Base-by-base conservation (phyloP, 2,888 invertebrate genomes). In the Melanargia galathea region DNA sequence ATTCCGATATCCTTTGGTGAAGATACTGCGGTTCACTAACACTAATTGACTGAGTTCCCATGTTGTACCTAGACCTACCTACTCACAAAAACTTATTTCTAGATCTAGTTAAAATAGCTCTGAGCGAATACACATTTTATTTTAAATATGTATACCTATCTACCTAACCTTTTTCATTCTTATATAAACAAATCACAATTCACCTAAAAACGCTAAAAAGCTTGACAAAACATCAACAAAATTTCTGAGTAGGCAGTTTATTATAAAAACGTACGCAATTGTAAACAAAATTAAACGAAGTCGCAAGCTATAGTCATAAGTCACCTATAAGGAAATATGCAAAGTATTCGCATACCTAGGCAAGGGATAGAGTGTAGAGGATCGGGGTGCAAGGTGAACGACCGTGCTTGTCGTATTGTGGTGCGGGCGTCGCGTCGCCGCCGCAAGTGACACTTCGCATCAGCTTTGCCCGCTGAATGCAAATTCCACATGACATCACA, bases 321-420 rank as follows among this genome's bases (percentile, higher is more conserved):
- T 16, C 16, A 40, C 16, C 40, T 40, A 40, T 40, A 18, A 40
- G n/a, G n/a, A 18, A 43, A 63, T 45, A 45, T 62, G 48, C 43
- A n/a, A 52, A 38, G 38, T 62, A 61, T 58, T 62, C 64, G 58
- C 67, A 66, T 46, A 16, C 11, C 51, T 62, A 46, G 51, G 43
- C 40, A 46, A 54, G 62, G 67, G 66, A 67, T 71, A 69, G 57
- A 22, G 11, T 22, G 45, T 46, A 65, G 33, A 54, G 62, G 59
- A 60, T 54, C 65, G 65, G 69, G 71, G 77, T 75, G 78, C 72
- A 70, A 76, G 83, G 84, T 84, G 71, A 83, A 82, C 73, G 84
- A 82, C 83, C 83, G 73, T 71, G 70, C 67, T 68, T 70, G 76
- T 73, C 73, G 75, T 74, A 71, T 71, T 74, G 76, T 72, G 73